These are phyloP conservation scores for Neosilurus hyrtlii DNA, from an alignment of 2,797 vertebrate species.

Conservation along the genomic window DNA sequence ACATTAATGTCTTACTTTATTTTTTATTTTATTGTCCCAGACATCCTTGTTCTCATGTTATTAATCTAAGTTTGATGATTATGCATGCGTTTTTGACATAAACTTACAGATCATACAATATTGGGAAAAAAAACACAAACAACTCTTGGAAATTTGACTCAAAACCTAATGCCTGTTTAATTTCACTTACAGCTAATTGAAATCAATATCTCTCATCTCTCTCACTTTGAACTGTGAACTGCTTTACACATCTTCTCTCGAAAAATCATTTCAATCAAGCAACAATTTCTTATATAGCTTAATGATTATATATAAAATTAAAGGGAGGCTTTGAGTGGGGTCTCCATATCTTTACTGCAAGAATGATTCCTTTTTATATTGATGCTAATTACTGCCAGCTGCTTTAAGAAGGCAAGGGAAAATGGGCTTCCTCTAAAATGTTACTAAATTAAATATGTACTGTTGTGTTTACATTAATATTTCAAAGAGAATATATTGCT, in stretches of 20 bases:
- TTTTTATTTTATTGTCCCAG: neutral
- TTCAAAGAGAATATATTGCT: too few species aligned
- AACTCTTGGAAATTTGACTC: neutral
- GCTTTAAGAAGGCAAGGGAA: too few species aligned
- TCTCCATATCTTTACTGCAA: neutral
- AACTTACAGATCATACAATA: neutral
- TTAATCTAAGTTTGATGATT: neutral
- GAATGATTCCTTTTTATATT: neutral
- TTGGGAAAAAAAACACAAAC: neutral
- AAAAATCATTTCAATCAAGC: constrained; percentile 68
- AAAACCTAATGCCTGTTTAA: constrained; percentile 12
- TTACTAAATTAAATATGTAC: too few species aligned
- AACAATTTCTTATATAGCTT: constrained; percentile 72
- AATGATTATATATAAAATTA: constrained; percentile 65
- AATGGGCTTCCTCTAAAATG: too few species aligned
- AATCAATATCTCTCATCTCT: neutral
- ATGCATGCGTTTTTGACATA: neutral
- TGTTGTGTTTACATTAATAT: too few species aligned
- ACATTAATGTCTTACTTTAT: neutral
- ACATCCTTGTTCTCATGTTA: neutral
- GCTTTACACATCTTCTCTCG: constrained; percentile 2
- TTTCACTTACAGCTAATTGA: constrained; percentile 24
- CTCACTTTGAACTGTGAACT: neutral
- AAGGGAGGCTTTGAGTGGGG: neutral
- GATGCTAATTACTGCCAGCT: too few species aligned